These are phyloP conservation scores for Bufo bufo DNA, from an alignment of 2,113 vertebrate species.

Conservation along the genomic window DNA sequence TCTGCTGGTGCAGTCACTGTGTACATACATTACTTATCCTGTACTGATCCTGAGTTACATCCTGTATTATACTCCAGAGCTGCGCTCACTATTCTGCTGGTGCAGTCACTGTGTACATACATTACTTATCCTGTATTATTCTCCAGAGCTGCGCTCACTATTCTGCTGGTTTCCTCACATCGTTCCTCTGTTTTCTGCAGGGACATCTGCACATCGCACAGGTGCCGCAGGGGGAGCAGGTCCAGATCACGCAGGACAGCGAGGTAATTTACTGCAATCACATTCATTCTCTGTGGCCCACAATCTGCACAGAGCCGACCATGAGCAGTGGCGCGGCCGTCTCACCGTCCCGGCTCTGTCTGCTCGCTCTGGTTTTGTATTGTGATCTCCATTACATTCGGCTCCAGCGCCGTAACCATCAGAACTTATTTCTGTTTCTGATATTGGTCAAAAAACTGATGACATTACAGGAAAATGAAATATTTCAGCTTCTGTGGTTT, in stretches of 20 bases:
- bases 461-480: conserved; percentile 36
- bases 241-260: conserved; percentile 98
- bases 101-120: no score
- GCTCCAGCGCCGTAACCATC: background rate
- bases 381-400: background rate
- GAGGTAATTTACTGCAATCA: conserved; percentile 73
- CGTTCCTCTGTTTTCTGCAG: conserved; percentile 80
- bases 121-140: no score
- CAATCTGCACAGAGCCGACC: no score
- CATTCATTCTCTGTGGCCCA: no score
- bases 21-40: no score
- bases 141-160: background rate
- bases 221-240: conserved; percentile 97
- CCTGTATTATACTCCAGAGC: no score
- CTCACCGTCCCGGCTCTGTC: background rate
- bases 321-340: background rate
- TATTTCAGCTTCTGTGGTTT: conserved; percentile 41
- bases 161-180: background rate
- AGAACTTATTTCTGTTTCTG: conserved; percentile 18
- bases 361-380: background rate
- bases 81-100: no score
- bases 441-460: conserved; percentile 33
- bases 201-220: conserved; percentile 97
- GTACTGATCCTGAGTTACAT: no score
- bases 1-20: no score